Base-by-base conservation (phyloP, 2,113 vertebrate genomes). In the Scytalopus superciliaris region DNA sequence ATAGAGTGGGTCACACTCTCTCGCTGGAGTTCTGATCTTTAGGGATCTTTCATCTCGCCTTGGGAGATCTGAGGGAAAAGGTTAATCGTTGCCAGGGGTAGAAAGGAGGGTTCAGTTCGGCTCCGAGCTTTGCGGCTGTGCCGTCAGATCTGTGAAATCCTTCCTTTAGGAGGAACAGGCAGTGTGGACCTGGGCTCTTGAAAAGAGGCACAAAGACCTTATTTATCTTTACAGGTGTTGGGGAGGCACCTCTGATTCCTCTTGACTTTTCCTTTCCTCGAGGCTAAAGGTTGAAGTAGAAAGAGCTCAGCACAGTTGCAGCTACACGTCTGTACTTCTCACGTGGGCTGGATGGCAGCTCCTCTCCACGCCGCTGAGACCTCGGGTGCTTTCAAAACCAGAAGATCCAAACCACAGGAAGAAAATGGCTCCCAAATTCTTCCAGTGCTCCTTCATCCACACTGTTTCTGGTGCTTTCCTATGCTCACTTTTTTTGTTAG, bases 11-110 rank as follows among this genome's bases (percentile, higher is more conserved):
- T 91, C 95, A 72, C 60, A 90, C 69, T n/a, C 27, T 55, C 88
- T 93, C n/a, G 60, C 67, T 59, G 94, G 84, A 90, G 62, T 90
- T 79, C 72, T 96, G 93, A 93, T 96, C 94, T 96, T 94, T 40
- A 76, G 83, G 74, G 62, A 52, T 91, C 84, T 97, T 97, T 97
- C 69, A 93, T 92, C 67, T 95, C 0, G 2, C 77, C 74, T 86
- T 94, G 2, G 42, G 73, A 95, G 85, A 85, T 96, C 63, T 91
- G 83, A 95, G 33, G 60, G 57, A 93, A 97, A 93, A 95, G 89
- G 85, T 92, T 97, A 96, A 92, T 95, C 66, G 6, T 93, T 63
- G 81, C 1, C 5, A 85, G 55, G 74, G 25, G 47, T 73, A 9
- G 84, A 63, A 91, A 95, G 87, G 77, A 94, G 95, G 85, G 63